A percentile compares a stretch with the other conserved stretches of the same genome.
Evolutionary conservation across 2,888 invertebrate species (phyloP).

Genomic region (Carterocephalus palaemon): DNA sequence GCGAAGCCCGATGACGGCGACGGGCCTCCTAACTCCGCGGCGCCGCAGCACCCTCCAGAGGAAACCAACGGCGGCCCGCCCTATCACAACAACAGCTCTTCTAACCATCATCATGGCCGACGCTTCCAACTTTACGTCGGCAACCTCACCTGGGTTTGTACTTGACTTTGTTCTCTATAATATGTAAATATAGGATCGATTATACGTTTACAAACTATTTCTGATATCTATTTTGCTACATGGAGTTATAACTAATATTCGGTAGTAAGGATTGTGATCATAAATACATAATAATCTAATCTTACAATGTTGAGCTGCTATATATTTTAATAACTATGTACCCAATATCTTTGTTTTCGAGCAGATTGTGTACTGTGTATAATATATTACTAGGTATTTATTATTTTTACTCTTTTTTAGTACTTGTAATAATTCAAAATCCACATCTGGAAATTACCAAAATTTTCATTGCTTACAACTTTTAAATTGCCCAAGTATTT

Average conservation of each 20-base stretch:
- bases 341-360: too few species aligned
- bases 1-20: slow-evolving; percentile 79
- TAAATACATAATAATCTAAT: too few species aligned
- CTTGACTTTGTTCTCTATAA: slow-evolving; percentile 62
- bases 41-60: slow-evolving; percentile 76
- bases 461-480: too few species aligned
- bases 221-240: slow-evolving; percentile 43
- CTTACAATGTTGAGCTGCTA: too few species aligned
- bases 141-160: slow-evolving; percentile 97
- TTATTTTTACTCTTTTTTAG: slow-evolving; percentile 1
- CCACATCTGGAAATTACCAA: too few species aligned
- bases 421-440: too few species aligned
- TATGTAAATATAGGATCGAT: slow-evolving; percentile 61
- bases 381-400: too few species aligned
- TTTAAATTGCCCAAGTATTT: not conserved
- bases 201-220: slow-evolving; percentile 39
- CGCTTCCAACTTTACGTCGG: slow-evolving; percentile 97
- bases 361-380: too few species aligned
- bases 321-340: too few species aligned
- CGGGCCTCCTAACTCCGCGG: slow-evolving; percentile 77
- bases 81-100: slow-evolving; percentile 85
- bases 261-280: too few species aligned
- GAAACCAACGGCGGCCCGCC: slow-evolving; percentile 84
- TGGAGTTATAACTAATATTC: slow-evolving; percentile 18
- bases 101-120: slow-evolving; percentile 86